These are phyloP conservation scores for Apotomis betuletana DNA, from an alignment of 2,888 invertebrate genomes.

Conservation along the genomic window DNA sequence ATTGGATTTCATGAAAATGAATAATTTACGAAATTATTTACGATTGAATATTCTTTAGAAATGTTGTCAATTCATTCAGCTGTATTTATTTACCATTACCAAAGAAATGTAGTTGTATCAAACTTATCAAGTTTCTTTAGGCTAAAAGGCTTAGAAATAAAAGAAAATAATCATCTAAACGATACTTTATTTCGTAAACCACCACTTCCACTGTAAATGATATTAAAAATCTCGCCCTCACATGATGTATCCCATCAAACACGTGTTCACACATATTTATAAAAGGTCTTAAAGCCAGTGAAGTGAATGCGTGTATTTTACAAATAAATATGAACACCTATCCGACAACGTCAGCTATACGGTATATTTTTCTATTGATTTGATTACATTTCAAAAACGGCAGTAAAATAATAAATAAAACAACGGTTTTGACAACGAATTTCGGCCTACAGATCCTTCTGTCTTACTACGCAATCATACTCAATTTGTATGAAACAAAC, in stretches of 20 bases:
- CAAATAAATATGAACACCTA: constrained; percentile 52
- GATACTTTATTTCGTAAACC: constrained; percentile 71
- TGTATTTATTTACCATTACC: no score
- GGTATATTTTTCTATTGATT: constrained; percentile 52
- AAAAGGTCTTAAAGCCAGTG: constrained; percentile 74
- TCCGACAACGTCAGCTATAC: constrained; percentile 60
- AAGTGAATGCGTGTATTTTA: constrained; percentile 60
- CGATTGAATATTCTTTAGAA: no score
- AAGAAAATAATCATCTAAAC: constrained; percentile 60
- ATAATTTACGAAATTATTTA: no score
- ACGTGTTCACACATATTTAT: constrained; percentile 52
- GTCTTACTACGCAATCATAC: neutral
- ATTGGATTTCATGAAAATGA: no score
- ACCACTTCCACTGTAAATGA: constrained; percentile 55
- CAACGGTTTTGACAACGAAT: constrained; percentile 35
- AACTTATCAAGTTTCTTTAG: neutral
- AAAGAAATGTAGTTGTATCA: no score
- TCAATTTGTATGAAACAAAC: neutral
- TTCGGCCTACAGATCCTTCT: neutral
- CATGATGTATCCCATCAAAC: constrained; percentile 42
- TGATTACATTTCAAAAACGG: constrained; percentile 44
- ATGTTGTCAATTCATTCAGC: no score
- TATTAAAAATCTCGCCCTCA: neutral
- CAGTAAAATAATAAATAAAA: constrained; percentile 52
- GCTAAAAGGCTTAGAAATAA: constrained; percentile 12